Evolutionary conservation across 2,888 invertebrate species (phyloP).

Genomic region (Mythimna ferrago): DNA sequence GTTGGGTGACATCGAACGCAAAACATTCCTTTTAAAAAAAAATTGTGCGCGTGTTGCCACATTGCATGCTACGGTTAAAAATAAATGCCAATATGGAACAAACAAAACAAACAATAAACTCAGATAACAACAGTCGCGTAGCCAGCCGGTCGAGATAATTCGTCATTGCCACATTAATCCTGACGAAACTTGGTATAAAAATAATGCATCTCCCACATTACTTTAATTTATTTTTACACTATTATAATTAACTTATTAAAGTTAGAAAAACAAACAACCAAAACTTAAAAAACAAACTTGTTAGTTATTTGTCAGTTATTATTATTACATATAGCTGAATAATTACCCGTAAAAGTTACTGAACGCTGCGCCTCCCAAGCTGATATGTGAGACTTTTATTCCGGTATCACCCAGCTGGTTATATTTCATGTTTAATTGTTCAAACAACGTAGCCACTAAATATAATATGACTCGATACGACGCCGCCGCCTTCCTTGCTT

Average conservation of each 20-base stretch:
- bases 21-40: neutral
- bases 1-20: constrained; percentile 1
- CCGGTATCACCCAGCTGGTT: constrained; percentile 94
- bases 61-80: constrained; percentile 13
- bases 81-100: constrained; percentile 16
- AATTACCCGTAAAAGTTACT: constrained; percentile 94
- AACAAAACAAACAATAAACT: constrained; percentile 31
- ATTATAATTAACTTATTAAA: too few relatives aligned
- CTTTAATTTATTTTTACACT: neutral
- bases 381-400: constrained; percentile 93
- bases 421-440: constrained; percentile 92
- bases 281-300: constrained; percentile 7
- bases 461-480: constrained; percentile 29
- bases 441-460: constrained; percentile 20
- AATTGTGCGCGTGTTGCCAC: constrained; percentile 4
- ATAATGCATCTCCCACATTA: neutral
- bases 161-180: constrained; percentile 1
- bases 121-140: neutral
- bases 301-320: neutral
- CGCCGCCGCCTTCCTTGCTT: constrained; percentile 15
- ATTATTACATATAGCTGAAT: constrained; percentile 1
- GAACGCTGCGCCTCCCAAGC: constrained; percentile 94
- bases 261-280: neutral
- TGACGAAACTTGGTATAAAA: neutral
- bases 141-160: neutral